Conservation (phyloP, 2,888 invertebrate genomes). For the Seira ritae region DNA sequence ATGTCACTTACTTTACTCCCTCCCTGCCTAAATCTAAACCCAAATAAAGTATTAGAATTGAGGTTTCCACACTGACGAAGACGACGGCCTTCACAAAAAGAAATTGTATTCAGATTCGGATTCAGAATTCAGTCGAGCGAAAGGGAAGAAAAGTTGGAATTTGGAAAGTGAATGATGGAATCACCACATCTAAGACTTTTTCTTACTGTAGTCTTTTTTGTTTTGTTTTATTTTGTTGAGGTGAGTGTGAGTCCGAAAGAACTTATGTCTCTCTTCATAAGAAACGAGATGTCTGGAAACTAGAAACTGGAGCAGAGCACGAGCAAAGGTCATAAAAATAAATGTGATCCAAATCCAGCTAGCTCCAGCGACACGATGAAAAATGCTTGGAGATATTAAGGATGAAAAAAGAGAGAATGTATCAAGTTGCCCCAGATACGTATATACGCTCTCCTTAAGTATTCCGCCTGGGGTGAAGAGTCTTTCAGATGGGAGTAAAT, state of each 20-base stretch:
- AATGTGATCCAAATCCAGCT: not conserved
- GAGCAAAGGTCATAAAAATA: slow-evolving; percentile 1
- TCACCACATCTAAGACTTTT: not conserved
- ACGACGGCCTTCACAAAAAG: no score
- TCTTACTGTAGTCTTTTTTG: not conserved
- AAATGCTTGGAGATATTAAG: no score
- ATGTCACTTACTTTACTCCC: not conserved
- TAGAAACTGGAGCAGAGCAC: not conserved
- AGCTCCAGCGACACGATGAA: no score
- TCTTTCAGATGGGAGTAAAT: no score
- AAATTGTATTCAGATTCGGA: no score
- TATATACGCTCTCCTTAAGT: no score
- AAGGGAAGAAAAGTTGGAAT: not conserved
- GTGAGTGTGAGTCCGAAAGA: not conserved
- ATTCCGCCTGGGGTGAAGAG: no score
- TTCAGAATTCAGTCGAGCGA: no score
- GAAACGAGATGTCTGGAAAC: not conserved
- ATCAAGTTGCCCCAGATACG: no score
- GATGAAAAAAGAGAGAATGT: no score
- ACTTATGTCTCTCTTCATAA: not conserved
- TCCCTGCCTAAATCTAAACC: not conserved
- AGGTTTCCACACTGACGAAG: no score
- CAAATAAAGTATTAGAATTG: no score
- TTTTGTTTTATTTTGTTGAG: not conserved
- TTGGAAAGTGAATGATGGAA: slow-evolving; percentile 8